Percentiles rank a stretch among this genome's conserved stretches.
Conservation (phyloP, 2,888 invertebrate genomes). For the Eilema depressum region DNA sequence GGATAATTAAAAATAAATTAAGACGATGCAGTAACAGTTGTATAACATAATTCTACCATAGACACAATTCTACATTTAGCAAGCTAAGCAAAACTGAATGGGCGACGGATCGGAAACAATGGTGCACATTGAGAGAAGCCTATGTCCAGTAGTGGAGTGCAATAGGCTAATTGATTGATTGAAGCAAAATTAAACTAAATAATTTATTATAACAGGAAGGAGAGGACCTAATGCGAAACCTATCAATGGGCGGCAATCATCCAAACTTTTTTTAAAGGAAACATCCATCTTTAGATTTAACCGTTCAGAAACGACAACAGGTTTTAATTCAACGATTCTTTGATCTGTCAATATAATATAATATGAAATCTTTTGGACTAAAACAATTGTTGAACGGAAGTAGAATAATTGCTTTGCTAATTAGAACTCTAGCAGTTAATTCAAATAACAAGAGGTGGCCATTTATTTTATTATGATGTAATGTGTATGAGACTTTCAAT, state of each 20-base stretch:
- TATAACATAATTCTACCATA: no score
- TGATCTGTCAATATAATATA: slow-evolving; percentile 43
- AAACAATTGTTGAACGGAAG: slow-evolving; percentile 52
- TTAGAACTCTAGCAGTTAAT: slow-evolving; percentile 51
- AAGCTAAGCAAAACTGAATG: no score
- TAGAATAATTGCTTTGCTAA: slow-evolving; percentile 57
- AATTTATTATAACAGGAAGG: no score
- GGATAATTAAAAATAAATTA: no score
- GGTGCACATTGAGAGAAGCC: no score
- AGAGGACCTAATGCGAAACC: no score
- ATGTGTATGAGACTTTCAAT: slow-evolving; percentile 12
- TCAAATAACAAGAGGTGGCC: slow-evolving; percentile 25
- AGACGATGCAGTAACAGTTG: no score
- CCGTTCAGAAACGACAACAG: slow-evolving; percentile 22
- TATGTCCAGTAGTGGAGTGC: no score
- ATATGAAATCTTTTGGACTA: slow-evolving; percentile 29
- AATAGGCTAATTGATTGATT: no score
- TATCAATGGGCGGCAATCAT: not conserved
- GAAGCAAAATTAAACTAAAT: no score
- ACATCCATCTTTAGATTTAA: slow-evolving; percentile 12
- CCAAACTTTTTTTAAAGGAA: slow-evolving; percentile 11
- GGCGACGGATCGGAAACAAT: no score
- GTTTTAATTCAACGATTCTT: slow-evolving; percentile 41
- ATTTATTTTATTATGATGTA: slow-evolving; percentile 32
- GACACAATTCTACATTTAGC: no score